Conservation (phyloP, 2,888 invertebrate genomes). For the Tenthredo scrophulariae region DNA sequence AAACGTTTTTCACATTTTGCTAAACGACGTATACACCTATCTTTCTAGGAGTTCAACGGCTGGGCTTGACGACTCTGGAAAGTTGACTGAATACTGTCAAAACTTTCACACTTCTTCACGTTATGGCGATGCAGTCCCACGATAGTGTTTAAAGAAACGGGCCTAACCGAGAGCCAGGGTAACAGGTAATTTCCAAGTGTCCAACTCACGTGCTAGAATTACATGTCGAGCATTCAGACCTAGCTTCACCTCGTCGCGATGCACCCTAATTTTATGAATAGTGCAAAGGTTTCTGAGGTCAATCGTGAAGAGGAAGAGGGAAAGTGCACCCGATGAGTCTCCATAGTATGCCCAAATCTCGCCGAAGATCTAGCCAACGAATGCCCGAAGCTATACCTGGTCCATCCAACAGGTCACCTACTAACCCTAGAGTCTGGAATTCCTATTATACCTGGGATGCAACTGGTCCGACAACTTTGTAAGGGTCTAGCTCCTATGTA, state of each 20-base stretch:
- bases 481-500: not conserved
- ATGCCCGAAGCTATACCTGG: not conserved
- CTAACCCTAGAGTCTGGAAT: constrained; percentile 1
- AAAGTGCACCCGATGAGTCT: not conserved
- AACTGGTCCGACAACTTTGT: constrained; percentile 28
- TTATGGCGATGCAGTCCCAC: not conserved
- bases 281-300: not conserved
- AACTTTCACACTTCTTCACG: constrained; percentile 9
- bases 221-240: not conserved
- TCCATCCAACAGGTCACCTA: not conserved
- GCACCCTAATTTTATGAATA: not conserved
- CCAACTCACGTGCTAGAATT: not conserved
- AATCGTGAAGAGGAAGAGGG: too few relatives aligned
- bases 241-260: not conserved
- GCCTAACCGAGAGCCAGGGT: not conserved
- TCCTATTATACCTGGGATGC: constrained; percentile 32
- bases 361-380: not conserved
- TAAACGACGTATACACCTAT: not conserved
- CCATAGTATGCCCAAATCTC: not conserved
- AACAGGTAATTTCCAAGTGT: not conserved
- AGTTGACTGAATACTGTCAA: constrained; percentile 13
- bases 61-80: not conserved
- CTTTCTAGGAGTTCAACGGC: not conserved
- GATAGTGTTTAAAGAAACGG: not conserved
- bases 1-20: not conserved